Evolutionary conservation across 2,888 invertebrate species (phyloP).

Genomic region (Quadroppia sp.): DNA sequence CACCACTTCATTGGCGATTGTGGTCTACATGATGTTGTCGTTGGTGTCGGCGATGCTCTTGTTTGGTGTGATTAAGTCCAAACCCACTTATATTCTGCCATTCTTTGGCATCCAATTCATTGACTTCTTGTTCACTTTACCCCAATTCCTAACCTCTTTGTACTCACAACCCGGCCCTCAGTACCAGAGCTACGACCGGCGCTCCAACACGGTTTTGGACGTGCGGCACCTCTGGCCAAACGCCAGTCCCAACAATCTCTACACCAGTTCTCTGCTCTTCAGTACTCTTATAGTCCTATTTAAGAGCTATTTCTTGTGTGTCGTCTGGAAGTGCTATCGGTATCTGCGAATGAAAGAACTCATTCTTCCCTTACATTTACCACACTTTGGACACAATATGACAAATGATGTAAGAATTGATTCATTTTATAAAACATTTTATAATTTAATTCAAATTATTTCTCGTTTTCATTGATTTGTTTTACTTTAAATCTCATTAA

Average conservation of each 20-base stretch:
- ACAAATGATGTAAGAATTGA: constrained; percentile 1
- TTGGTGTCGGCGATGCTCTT: constrained; percentile 43
- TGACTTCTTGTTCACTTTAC: constrained; percentile 44
- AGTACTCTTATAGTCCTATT: constrained; percentile 37
- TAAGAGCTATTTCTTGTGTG: constrained; percentile 44
- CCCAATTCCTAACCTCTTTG: constrained; percentile 42
- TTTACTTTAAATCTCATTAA: too few relatives aligned
- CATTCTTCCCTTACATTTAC: constrained; percentile 36
- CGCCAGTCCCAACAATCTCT: constrained; percentile 23
- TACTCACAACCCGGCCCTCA: constrained; percentile 36
- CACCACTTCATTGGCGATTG: constrained; percentile 26
- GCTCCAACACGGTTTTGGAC: constrained; percentile 19
- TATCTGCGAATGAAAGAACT: constrained; percentile 44
- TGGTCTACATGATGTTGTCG: constrained; percentile 39
- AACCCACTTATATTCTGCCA: constrained; percentile 42
- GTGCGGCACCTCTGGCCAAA: constrained; percentile 37
- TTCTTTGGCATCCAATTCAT: constrained; percentile 44
- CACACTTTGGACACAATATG: constrained; percentile 17
- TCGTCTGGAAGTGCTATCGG: constrained; percentile 45
- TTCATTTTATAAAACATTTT: neutral
- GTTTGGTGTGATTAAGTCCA: constrained; percentile 43
- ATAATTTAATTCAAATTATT: too few relatives aligned
- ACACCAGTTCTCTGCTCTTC: constrained; percentile 41
- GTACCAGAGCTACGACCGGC: constrained; percentile 16
- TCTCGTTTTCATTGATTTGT: too few relatives aligned